Evolutionary conservation across 2,113 vertebrate species (phyloP).

Genomic region (Cyphomyrus plagiostoma): DNA sequence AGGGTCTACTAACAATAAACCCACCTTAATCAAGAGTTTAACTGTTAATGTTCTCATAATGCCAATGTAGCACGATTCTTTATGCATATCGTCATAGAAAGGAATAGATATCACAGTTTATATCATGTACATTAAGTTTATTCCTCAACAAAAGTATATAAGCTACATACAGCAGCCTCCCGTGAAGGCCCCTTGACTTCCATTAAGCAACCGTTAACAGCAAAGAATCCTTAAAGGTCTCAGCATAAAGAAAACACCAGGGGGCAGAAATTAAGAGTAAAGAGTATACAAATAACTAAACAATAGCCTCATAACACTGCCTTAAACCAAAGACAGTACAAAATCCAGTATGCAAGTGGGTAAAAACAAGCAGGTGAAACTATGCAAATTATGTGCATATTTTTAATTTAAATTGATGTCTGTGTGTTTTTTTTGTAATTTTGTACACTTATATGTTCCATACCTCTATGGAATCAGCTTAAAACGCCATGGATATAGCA

Average conservation of each 20-base stretch:
- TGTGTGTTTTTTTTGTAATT: background rate
- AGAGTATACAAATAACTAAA: slow-evolving; percentile 14
- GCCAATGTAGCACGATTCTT: background rate
- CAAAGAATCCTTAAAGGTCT: background rate
- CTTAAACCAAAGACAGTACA: slow-evolving; percentile 3
- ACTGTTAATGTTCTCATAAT: background rate
- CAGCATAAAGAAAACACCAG: background rate
- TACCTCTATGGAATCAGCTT: background rate
- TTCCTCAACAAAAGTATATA: background rate
- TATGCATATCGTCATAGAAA: background rate
- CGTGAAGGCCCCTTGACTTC: background rate
- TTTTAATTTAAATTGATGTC: background rate
- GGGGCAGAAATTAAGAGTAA: background rate
- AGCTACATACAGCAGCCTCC: background rate
- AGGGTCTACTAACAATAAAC: background rate
- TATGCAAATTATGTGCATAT: background rate
- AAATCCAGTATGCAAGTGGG: background rate
- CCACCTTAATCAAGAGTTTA: background rate
- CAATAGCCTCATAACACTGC: background rate
- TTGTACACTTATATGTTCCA: background rate
- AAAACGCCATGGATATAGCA: background rate
- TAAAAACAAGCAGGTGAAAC: background rate
- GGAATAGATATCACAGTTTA: background rate
- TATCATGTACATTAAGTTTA: background rate
- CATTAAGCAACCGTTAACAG: background rate